Evolutionary conservation across 2,113 vertebrate species (phyloP), one percentile per base, ranked within the genome.

Genomic region (Gavia stellata): DNA sequence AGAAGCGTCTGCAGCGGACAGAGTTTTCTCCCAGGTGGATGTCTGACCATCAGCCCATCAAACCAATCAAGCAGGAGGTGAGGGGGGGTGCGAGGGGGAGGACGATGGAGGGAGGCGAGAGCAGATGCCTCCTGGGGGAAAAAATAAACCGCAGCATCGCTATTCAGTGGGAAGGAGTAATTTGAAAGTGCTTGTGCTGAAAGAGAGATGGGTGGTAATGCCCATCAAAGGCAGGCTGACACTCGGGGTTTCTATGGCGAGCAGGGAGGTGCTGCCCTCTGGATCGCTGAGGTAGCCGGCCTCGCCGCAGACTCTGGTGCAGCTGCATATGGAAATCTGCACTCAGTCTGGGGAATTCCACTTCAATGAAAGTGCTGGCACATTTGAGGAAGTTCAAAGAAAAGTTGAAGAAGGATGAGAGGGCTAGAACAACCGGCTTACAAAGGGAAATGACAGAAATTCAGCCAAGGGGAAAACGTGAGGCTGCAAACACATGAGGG

Each of bases 1-100:
- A 99, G 96, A 99, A 98, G 81, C 98, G 98, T 97, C 98, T 98
- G 93, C 98, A 98, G 93, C 97, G 98, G 97, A 99, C 98, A 96
- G 98, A 99, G 63, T 98, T 98, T 73, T 96, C 97, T 36, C 97
- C 98, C 72, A 97, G 98, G 92, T 98, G 98, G 88, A 97, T 97
- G 86, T 99, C 98, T 86, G 98, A 99, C 67, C 97, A 96, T 80
- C 98, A 98, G 86, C 98, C 98, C 94, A 88, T 98, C 95, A 98
- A 98, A 96, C 72, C 97, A 90, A 92, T 98, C 58, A 96, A 98
- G 73, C 98, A 98, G 56, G 98, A 98, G 98, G 98, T 99, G 94
- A 95, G 98, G 97, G 86, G 92, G 90, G 74, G 91, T 90, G 90
- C 7, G n/a, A 96, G 83, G 89, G 93, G 96, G 88, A 96, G 95